phyloP scores from a whole-genome alignment of 37 sponge, comb jelly and placozoan genomes.

The Dysidea cf. avara region DNA sequence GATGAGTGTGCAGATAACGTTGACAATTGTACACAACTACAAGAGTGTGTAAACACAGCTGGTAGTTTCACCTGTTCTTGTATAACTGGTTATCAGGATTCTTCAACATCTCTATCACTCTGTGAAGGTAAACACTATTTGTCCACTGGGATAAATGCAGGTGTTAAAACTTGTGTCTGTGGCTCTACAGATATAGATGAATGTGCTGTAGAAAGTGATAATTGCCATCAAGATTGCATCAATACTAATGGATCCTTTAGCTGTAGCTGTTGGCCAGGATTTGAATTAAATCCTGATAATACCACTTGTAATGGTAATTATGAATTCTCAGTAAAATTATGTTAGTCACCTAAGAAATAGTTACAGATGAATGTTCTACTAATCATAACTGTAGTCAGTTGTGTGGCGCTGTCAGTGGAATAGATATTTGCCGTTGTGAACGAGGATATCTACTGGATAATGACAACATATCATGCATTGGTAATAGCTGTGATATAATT shows the following conservation, averaged over 20 bases:
- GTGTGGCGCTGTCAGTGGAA: too few relatives aligned
- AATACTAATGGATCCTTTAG: slow-evolving; percentile 26
- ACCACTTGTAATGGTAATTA: slow-evolving; percentile 43
- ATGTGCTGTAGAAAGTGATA: slow-evolving; percentile 23
- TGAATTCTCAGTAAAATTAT: too few relatives aligned
- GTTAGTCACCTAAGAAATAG: too few relatives aligned
- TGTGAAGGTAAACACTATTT: slow-evolving; percentile 45
- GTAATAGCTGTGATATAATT: not conserved
- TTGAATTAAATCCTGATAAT: slow-evolving; percentile 22
- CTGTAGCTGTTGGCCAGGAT: slow-evolving; percentile 36
- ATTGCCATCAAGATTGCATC: slow-evolving; percentile 44
- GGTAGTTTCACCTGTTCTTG: slow-evolving; percentile 48
- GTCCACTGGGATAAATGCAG: too few relatives aligned
- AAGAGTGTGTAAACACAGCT: slow-evolving; percentile 45
- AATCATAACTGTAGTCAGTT: too few relatives aligned
- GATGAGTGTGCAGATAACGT: too few relatives aligned
- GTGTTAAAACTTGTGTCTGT: not conserved
- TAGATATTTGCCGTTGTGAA: too few relatives aligned
- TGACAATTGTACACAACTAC: not conserved
- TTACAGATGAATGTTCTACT: too few relatives aligned
- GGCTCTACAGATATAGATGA: slow-evolving; percentile 44
- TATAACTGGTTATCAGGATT: slow-evolving; percentile 11
- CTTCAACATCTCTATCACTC: not conserved
- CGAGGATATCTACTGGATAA: too few relatives aligned
- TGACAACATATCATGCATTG: too few relatives aligned